Conservation (phyloP, 1,140 invertebrate species). For the Anastatus disparis region DNA sequence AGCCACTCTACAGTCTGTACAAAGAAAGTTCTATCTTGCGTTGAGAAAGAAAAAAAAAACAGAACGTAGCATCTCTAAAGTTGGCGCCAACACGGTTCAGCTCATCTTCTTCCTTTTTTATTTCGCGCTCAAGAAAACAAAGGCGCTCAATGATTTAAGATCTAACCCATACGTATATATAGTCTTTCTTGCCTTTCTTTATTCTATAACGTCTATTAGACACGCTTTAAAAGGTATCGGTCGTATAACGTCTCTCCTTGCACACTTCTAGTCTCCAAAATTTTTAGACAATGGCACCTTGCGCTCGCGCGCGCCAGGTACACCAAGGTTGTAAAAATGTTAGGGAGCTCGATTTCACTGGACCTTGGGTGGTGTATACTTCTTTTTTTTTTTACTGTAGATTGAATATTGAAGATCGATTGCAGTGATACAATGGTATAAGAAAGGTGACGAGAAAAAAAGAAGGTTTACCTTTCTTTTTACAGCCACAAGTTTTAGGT, state of each 20-base stretch:
- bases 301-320: slow-evolving; percentile 31
- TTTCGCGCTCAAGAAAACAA: slow-evolving; percentile 42
- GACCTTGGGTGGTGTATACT: too few species aligned
- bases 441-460: too few species aligned
- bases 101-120: slow-evolving; percentile 37
- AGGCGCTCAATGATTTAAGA: slow-evolving; percentile 56
- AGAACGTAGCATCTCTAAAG: not conserved
- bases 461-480: too few species aligned
- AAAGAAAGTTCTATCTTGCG: too few species aligned
- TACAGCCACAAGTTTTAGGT: too few species aligned
- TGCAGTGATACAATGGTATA: too few species aligned
- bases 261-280: slow-evolving; percentile 31
- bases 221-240: slow-evolving; percentile 18
- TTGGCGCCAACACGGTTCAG: slow-evolving; percentile 25
- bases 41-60: slow-evolving; percentile 17
- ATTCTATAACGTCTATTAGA: slow-evolving; percentile 30
- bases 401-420: too few species aligned
- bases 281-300: slow-evolving; percentile 55
- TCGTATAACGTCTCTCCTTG: slow-evolving; percentile 22
- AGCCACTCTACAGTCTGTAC: too few species aligned
- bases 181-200: slow-evolving; percentile 40
- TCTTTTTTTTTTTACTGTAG: too few species aligned
- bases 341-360: not conserved
- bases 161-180: slow-evolving; percentile 55
- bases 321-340: slow-evolving; percentile 38